phyloP scores from a whole-genome alignment of 2,888 invertebrate species.

The Chamaedrilus cognettii region DNA sequence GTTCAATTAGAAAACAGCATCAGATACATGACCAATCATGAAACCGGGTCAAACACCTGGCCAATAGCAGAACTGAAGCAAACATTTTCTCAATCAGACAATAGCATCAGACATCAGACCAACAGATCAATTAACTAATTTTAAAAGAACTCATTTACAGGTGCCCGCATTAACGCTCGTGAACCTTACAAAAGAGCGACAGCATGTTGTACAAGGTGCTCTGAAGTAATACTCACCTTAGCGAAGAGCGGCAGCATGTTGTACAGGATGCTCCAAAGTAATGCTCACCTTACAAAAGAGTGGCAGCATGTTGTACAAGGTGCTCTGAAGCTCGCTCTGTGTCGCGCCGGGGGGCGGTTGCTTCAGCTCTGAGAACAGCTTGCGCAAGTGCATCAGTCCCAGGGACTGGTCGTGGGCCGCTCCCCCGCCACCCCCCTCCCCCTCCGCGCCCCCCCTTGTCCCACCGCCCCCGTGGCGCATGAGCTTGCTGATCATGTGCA shows the following conservation, averaged over 20 bases:
- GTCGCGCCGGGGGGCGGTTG: constrained; percentile 69
- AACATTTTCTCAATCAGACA: too few species aligned
- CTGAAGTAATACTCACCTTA: too few species aligned
- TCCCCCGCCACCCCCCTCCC: not conserved
- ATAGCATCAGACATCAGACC: too few species aligned
- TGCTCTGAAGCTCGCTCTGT: constrained; percentile 70
- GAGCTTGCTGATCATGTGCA: constrained; percentile 33
- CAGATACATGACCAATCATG: too few species aligned
- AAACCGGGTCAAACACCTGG: too few species aligned
- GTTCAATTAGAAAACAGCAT: too few species aligned
- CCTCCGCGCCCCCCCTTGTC: constrained; percentile 13
- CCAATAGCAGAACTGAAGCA: too few species aligned
- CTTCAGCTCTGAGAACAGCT: constrained; percentile 91
- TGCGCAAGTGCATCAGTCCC: constrained; percentile 93
- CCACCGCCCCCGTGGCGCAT: constrained; percentile 16
- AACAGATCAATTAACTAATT: too few species aligned
- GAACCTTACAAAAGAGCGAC: constrained; percentile 98
- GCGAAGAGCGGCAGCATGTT: too few species aligned
- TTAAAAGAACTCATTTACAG: too few species aligned
- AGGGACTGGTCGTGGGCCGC: constrained; percentile 69
- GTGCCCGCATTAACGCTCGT: too few species aligned
- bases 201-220: constrained; percentile 96
- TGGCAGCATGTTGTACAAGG: constrained; percentile 96
- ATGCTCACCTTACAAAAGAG: constrained; percentile 94
- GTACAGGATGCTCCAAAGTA: too few species aligned